Evolutionary conservation across 2,113 vertebrate species (phyloP), one percentile per base, ranked within the genome.

Genomic region (Eubucco bourcierii): DNA sequence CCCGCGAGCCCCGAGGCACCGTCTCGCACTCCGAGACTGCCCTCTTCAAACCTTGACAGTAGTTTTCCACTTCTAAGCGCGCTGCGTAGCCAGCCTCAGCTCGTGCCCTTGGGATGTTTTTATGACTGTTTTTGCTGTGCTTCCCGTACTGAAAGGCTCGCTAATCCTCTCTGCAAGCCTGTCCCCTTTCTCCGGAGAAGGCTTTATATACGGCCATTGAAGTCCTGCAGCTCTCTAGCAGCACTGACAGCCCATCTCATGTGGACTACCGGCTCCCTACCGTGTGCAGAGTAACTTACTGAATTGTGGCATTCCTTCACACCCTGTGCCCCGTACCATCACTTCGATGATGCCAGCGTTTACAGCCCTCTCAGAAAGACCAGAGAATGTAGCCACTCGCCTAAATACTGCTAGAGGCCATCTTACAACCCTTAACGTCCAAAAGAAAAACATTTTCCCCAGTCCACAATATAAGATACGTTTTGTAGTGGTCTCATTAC

Each of bases 301-400:
- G 34, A 28, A 34, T 15, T 50, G 56, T 88, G 56, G 9, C 21
- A 28, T 80, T 41, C 15, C 6, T 37, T n/a, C 7, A 2, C 27
- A 52, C 55, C 27, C 11, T 5, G 10, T 17, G 10, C 31, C 6
- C 7, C 0, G 0, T 75, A 17, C 34, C 24, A 4, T 8, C 7
- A 8, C 15, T 79, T 39, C 10, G 31, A 0, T 31, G 16, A 18
- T 7, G 21, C 41, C 47, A 5, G 50, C 1, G 0, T 37, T 64
- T 46, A 16, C 53, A 19, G 28, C 33, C 20, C 39, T 33, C 28
- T 63, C 23, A 8, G 25, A 66, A 71, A 18, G n/a, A 33, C 52
- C 25, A 16, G 7, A 14, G 18, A 46, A 8, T 28, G 20, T 31
- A 27, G 20, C 27, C 12, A 6, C 18, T 70, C 53, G 8, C 10